Evolutionary conservation across 1,140 invertebrate genomes (phyloP).

Genomic region (Penaeus chinensis): DNA sequence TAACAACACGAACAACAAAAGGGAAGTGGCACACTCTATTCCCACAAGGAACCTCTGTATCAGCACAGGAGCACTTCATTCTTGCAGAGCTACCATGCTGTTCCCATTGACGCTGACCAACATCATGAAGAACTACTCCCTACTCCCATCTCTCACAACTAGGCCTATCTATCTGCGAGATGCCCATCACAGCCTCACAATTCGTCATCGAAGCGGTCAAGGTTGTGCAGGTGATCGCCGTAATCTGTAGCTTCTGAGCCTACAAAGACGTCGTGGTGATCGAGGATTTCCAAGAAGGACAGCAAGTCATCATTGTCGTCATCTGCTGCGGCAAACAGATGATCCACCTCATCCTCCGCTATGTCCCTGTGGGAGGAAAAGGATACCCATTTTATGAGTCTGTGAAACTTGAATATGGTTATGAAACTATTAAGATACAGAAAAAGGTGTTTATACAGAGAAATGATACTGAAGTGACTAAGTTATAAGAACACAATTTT

Average conservation of each 20-base stretch:
- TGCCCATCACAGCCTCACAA: constrained; percentile 71
- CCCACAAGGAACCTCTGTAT: no score
- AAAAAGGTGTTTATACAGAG: no score
- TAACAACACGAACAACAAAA: no score
- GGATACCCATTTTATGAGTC: background rate
- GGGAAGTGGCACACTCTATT: no score
- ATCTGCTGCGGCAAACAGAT: constrained; percentile 90
- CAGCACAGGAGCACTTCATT: no score
- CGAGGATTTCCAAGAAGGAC: constrained; percentile 86
- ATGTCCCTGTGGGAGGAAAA: constrained; percentile 76
- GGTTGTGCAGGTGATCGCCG: constrained; percentile 86
- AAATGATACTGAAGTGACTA: no score
- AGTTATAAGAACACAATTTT: no score
- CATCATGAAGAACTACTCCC: no score
- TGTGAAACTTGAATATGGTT: background rate
- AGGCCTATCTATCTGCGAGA: no score
- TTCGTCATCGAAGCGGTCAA: constrained; percentile 85
- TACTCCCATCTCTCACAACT: no score
- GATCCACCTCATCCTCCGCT: constrained; percentile 89
- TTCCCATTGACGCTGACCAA: no score
- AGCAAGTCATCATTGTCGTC: constrained; percentile 86
- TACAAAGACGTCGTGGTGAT: constrained; percentile 92
- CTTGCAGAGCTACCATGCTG: no score
- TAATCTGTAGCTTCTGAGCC: constrained; percentile 97
- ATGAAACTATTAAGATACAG: background rate